These are phyloP conservation scores for Gambelia wislizenii DNA, from an alignment of 2,797 vertebrate species.

Conservation along the genomic window DNA sequence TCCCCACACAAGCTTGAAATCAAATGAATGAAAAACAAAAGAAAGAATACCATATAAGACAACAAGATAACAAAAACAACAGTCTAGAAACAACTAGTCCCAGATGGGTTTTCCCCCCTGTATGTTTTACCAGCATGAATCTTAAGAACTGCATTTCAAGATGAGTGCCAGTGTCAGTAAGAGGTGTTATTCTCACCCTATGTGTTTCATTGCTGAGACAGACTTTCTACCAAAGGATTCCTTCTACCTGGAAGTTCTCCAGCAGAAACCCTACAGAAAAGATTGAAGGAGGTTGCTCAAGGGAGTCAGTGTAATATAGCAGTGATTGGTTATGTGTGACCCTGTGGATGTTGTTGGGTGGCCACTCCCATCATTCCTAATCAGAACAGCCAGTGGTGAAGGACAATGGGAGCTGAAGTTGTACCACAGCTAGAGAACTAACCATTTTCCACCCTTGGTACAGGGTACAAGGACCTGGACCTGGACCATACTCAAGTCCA, in stretches of 20 bases:
- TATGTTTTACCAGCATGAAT: background rate
- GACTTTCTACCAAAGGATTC: background rate
- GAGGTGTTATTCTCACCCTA: background rate
- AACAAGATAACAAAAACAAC: background rate
- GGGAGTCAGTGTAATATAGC: background rate
- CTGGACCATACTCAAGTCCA: background rate
- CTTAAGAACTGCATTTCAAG: background rate
- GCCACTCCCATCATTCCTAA: background rate
- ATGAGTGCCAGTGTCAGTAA: background rate
- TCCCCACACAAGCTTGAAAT: conserved; percentile 62
- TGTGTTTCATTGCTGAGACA: background rate
- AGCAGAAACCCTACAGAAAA: background rate
- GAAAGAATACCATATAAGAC: conserved; percentile 52
- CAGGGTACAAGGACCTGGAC: background rate
- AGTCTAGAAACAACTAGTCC: background rate
- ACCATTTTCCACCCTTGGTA: background rate
- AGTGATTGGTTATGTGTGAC: background rate
- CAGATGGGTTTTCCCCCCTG: too few relatives aligned
- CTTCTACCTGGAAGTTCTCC: background rate
- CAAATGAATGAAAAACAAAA: conserved; percentile 75
- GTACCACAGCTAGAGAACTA: background rate
- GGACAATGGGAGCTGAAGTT: background rate
- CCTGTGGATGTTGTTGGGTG: background rate
- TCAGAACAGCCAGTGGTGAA: background rate
- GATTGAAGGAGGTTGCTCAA: too few relatives aligned